Evolutionary conservation across 1,140 invertebrate genomes (phyloP).

Genomic region (Drosophila bocqueti): DNA sequence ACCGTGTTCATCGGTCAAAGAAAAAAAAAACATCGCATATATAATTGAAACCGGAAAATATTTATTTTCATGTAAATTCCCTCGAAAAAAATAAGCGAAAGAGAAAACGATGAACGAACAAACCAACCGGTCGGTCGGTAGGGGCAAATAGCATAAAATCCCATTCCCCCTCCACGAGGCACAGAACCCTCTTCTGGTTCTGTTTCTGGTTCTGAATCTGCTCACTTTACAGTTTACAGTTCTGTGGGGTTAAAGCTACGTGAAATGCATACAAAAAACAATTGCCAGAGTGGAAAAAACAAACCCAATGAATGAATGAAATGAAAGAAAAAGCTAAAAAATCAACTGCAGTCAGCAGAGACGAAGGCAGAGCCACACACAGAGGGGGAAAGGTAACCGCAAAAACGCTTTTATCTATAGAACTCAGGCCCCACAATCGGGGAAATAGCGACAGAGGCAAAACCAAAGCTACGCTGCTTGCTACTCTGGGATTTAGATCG

Average conservation of each 20-base stretch:
- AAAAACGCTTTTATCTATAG: constrained; percentile 73
- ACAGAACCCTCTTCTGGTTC: constrained; percentile 44
- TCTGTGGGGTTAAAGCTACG: constrained; percentile 74
- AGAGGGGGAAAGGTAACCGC: constrained; percentile 46
- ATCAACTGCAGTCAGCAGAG: constrained; percentile 49
- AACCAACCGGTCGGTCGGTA: constrained; percentile 54
- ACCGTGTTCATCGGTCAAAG: constrained; percentile 24
- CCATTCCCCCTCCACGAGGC: constrained; percentile 27
- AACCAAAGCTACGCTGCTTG: constrained; percentile 42
- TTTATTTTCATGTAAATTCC: constrained; percentile 84
- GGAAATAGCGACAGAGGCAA: constrained; percentile 33
- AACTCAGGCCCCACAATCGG: constrained; percentile 43
- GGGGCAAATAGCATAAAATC: constrained; percentile 59
- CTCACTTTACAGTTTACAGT: constrained; percentile 47
- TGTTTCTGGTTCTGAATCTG: constrained; percentile 26
- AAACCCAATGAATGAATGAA: constrained; percentile 54
- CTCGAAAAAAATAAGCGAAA: constrained; percentile 45
- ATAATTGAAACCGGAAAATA: constrained; percentile 84
- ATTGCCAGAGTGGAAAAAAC: constrained; percentile 55
- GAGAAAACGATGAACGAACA: constrained; percentile 18
- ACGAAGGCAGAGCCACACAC: constrained; percentile 11
- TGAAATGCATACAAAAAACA: constrained; percentile 81
- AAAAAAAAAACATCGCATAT: constrained; percentile 53
- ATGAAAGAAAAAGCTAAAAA: constrained; percentile 52
- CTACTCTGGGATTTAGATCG: constrained; percentile 45